Base-by-base conservation (phyloP, 2,113 vertebrate species). In the Canis aureus region DNA sequence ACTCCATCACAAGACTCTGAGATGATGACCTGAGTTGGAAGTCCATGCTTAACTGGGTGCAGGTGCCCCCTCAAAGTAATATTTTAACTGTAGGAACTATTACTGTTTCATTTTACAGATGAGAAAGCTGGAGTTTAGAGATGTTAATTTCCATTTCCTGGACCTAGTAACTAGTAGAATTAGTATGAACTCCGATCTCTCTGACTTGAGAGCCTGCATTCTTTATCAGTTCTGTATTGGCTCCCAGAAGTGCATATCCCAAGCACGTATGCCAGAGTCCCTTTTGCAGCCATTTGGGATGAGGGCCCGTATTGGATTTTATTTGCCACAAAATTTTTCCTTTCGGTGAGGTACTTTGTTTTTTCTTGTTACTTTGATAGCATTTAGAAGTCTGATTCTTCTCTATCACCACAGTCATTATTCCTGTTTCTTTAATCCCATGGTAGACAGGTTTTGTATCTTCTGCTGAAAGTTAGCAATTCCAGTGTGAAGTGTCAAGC, bases 31-130 rank as follows among this genome's bases (percentile, higher is more conserved):
- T 69, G 67, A 19, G 67, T 16, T 19, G 32, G 32, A n/a, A 69
- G 66, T n/a, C 29, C 32, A 67, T 67, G 66, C 64, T 67, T 67
- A 67, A 15, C 29, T 67, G 64, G 16, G 15, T 29, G 2, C 29
- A 67, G 29, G 64, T 67, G 64, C 29, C 12, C 64, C 29, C 67
- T 95, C 67, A 92, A 83, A 96, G 55, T 95, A 92, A 57, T 96
- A 84, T 90, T 88, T 97, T 95, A 92, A 92, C 22, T n/a, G 0
- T 90, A 76, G 17, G 11, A 89, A 51, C 22, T 93, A 10, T 92
- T 80, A 29, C 17, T 97, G 13, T 93, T 96, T 91, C 13, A 73
- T 97, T 86, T 95, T 95, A 90, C 10, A 93, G 49, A 73, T 89
- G 66, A 97, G 78, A 79, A 97, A 89, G 20, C 62, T 96, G 15